Evolutionary conservation across 2,797 vertebrate genomes (phyloP), one percentile per base, ranked within the genome.

Genomic region (Micromesistius poutassou): DNA sequence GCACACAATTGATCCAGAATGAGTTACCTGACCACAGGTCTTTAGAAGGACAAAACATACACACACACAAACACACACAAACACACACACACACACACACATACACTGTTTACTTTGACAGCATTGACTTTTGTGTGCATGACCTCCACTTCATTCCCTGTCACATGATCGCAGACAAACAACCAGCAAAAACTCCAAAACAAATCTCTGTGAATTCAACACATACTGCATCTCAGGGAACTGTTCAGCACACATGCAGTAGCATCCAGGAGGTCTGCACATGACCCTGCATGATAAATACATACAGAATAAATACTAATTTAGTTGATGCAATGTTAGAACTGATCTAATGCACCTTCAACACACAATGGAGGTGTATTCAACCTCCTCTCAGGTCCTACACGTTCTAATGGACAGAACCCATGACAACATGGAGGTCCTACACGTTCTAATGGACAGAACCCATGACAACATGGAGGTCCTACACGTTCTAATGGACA

Each of bases 261-360:
- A 25, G n/a, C 62, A 28, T 25, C 62, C 25, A 68, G 7, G 42
- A 72, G 30, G 42, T 77, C 30, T 30, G 16, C 30, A 14, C 30
- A 71, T 33, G 30, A 71, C 70, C 62, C 62, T n/a, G 25, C 62
- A 28, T 28, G 25, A 4, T 40, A 74, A 72, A 35, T 50, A 25
- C 2, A 16, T 19, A 0, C 33, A 31, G 76, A 71, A 71, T 30
- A 7, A 73, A 33, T 7, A 71, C 30, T 73, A 31, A 9, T 77
- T 73, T 88, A 81, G 79, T 80, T 88, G 88, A 88, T 87, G 88
- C 88, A 73, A 82, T 89, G 85, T 92, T 91, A 89, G 88, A 87
- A 90, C 89, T 82, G 50, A 76, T 87, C 82, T 93, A 92, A 93
- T 25, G 4, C 55, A 68, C 62, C 9, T 28, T 68, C 25, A n/a